These are phyloP conservation scores for Danaus chrysippus DNA, from an alignment of 2,888 invertebrate genomes.

Conservation along the genomic window DNA sequence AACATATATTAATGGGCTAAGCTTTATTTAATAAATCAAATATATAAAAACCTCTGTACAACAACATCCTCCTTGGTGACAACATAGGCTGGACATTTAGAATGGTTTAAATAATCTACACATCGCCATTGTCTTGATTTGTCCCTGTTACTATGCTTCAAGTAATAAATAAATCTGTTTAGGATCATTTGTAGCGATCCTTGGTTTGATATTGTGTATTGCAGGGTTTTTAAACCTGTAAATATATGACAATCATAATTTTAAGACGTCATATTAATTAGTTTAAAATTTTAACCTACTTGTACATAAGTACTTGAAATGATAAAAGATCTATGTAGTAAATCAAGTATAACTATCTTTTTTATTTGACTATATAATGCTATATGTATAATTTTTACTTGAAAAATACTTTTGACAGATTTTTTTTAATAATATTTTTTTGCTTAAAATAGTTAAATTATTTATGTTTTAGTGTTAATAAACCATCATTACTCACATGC, in stretches of 20 bases:
- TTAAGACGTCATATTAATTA: too few species aligned
- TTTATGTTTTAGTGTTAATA: neutral
- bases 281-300: too few species aligned
- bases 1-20: too few species aligned
- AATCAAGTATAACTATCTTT: too few species aligned
- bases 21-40: neutral
- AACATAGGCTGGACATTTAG: constrained; percentile 56
- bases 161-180: constrained; percentile 61
- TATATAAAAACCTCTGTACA: constrained; percentile 49
- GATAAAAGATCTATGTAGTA: too few species aligned
- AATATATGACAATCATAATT: neutral
- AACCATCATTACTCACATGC: neutral
- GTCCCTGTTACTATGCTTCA: constrained; percentile 54
- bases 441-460: too few species aligned
- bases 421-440: too few species aligned
- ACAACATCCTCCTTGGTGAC: constrained; percentile 56
- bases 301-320: too few species aligned
- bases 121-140: constrained; percentile 63
- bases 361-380: too few species aligned
- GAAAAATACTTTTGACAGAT: too few species aligned
- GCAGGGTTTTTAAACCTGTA: constrained; percentile 31
- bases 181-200: constrained; percentile 62
- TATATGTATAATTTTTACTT: too few species aligned
- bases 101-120: constrained; percentile 53
- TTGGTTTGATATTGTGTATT: constrained; percentile 62